Conservation (phyloP, 2,113 vertebrate genomes). For the Emydura subglobosa region DNA sequence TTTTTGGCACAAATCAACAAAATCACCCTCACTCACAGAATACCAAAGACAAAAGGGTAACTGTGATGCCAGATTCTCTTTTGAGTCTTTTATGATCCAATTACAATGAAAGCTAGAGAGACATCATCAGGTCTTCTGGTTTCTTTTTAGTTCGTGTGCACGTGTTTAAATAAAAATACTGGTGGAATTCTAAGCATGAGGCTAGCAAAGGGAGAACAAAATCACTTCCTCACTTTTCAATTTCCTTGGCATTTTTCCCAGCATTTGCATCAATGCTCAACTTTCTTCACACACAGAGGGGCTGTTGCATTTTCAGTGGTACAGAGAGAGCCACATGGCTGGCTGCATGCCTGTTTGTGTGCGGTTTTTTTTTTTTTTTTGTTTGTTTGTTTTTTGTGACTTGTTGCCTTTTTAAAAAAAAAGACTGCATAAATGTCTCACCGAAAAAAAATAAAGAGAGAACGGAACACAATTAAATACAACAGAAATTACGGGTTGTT, state of each 20-base stretch:
- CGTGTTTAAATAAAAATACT: not conserved
- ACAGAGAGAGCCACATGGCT: not conserved
- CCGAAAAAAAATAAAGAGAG: not conserved
- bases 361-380: not conserved
- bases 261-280: constrained; percentile 52
- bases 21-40: not conserved
- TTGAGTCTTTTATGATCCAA: not conserved
- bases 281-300: constrained; percentile 55
- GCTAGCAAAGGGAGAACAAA: constrained; percentile 8
- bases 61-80: not conserved
- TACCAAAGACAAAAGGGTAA: constrained; percentile 21
- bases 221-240: constrained; percentile 55
- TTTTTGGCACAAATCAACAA: not conserved
- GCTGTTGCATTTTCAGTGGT: constrained; percentile 44
- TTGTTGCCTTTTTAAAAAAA: not conserved
- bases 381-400: no score
- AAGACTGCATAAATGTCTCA: not conserved
- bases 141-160: constrained; percentile 2
- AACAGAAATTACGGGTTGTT: constrained; percentile 1
- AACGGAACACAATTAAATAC: not conserved
- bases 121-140: not conserved
- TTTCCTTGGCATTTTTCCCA: constrained; percentile 61
- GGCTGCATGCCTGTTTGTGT: not conserved
- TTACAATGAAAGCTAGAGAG: constrained; percentile 1
- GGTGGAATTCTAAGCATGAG: constrained; percentile 28